Base-by-base conservation (phyloP, 2,797 vertebrate species). In the Simalia tracyae region DNA sequence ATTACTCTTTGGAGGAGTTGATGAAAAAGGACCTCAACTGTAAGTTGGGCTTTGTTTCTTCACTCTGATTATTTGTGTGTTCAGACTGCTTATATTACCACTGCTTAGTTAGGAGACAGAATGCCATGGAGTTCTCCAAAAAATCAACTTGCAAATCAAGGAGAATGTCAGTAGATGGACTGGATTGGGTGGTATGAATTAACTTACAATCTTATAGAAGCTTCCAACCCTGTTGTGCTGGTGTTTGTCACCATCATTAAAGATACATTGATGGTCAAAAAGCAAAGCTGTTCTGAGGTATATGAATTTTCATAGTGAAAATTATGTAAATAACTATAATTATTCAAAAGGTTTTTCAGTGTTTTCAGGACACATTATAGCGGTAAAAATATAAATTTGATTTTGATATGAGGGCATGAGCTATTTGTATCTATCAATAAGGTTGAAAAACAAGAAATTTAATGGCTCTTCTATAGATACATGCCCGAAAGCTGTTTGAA, bases 21-120 rank as follows among this genome's bases (percentile, higher is more conserved):
- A 99, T 97, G 99, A 99, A 96, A 99, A 99, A 95, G 99, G 99
- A 94, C 99, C 99, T 0, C 99, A 99, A 96, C 97, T 99, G 99
- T 99, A 98, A 96, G 98, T 98, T 15, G 0, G 60, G 88, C 89
- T 90, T 6, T 68, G 19, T 17, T 26, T 46, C 84, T 88, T 68
- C 63, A 17, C 9, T 42, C 4, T 91, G 4, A 84, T 81, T 31
- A 15, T 15, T 4, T 59, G 72, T 17, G 8, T 88, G 28, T 84
- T 64, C 88, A 61, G 31, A 24, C n/a, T 54, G 17, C 0, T 57
- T 46, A 50, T 0, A 68, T 28, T 85, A 42, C 66, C 61, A 85
- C 0, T 4, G 42, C 28, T 88, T 76, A 57, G 10, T 57, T 11
- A 92, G 63, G 1, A 0, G 10, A 56, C 90, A 0, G 0, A 6